A percentile compares a stretch with the other conserved stretches of the same genome.
Conservation (phyloP, 2,797 vertebrate genomes). For the Paramormyrops hopkinsi region DNA sequence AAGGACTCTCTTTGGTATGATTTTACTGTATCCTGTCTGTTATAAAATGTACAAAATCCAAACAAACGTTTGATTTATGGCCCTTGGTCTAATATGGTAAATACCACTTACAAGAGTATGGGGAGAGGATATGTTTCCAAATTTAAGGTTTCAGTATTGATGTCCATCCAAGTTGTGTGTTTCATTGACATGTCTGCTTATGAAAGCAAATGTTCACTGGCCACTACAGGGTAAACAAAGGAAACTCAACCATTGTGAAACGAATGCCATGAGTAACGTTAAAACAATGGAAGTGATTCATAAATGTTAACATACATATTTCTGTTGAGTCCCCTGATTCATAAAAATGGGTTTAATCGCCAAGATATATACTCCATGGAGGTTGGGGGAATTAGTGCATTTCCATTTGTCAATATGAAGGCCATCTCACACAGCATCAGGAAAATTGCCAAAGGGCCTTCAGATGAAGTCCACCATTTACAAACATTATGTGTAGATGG, state of each 20-base stretch:
- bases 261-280: not conserved
- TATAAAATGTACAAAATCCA: slow-evolving; percentile 5
- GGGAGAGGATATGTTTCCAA: not conserved
- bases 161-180: not conserved
- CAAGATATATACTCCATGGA: not conserved
- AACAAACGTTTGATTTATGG: not conserved
- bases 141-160: not conserved
- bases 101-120: not conserved
- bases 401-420: not conserved
- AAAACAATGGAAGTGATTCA: not conserved
- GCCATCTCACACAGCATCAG: not conserved
- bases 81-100: not conserved
- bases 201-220: not conserved
- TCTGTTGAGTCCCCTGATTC: not conserved
- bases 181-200: not conserved
- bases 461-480: not conserved
- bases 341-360: not conserved
- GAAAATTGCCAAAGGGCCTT: not conserved
- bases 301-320: not conserved
- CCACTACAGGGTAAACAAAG: not conserved
- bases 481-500: not conserved
- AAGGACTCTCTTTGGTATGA: not conserved
- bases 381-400: not conserved
- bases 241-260: not conserved
- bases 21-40: not conserved